phyloP scores from a whole-genome alignment of 2,113 vertebrate species.

The Oophaga pumilio region DNA sequence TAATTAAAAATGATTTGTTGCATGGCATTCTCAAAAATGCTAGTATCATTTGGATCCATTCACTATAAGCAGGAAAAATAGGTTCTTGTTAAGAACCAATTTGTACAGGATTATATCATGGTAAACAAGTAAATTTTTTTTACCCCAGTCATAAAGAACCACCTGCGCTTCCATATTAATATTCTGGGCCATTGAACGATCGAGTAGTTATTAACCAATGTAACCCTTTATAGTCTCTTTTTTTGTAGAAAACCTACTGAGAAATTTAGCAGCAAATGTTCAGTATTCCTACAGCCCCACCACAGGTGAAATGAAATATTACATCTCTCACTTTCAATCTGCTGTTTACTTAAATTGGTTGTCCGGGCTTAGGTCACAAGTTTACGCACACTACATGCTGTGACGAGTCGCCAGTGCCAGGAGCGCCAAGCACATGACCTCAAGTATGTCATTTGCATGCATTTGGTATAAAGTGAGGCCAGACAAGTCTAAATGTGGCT shows the following conservation, averaged over 20 bases:
- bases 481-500: too few species aligned
- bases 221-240: neutral
- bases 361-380: too few species aligned
- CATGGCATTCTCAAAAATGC: conserved; percentile 50
- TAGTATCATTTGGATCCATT: conserved; percentile 50
- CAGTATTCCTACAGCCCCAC: neutral
- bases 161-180: conserved; percentile 34
- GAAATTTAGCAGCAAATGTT: neutral
- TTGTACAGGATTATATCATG: conserved; percentile 16
- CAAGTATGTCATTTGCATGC: too few species aligned
- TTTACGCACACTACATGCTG: too few species aligned
- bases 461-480: too few species aligned
- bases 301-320: neutral
- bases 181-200: neutral
- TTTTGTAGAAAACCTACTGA: neutral
- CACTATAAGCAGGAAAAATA: conserved; percentile 50
- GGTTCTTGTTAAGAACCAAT: conserved; percentile 39
- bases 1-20: conserved; percentile 59
- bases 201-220: conserved; percentile 14
- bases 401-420: too few species aligned
- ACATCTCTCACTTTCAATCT: neutral
- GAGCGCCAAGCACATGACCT: too few species aligned
- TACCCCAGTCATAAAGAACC: neutral
- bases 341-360: neutral
- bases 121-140: conserved; percentile 40